Evolutionary conservation across 2,797 vertebrate genomes (phyloP), one percentile per base, ranked within the genome.

Genomic region (Pagetopsis macropterus): DNA sequence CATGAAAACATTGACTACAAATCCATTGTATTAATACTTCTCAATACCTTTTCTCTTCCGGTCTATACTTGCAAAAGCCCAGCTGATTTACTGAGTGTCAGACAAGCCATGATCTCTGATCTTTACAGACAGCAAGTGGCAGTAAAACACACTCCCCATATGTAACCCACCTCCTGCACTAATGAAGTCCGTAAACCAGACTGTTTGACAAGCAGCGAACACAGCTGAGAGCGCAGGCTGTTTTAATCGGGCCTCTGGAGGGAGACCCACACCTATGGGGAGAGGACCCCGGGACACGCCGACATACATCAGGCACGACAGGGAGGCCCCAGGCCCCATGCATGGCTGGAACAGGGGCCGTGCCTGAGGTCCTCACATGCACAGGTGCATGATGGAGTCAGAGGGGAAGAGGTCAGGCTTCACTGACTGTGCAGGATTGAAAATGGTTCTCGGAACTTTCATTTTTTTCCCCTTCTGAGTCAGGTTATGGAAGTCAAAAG

Each of bases 91-190:
- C 82, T 74, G 88, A 85, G 84, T 88, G 90, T 91, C 88, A 82
- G 87, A 91, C 80, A 78, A 90, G 86, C 87, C 78, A 23, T 82
- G 91, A 93, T 92, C 94, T 93, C 85, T 89, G 87, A 83, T 84
- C 91, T 92, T 91, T 89, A 91, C 92, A 87, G 93, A 94, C 93
- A 91, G 93, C 91, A 93, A 91, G 93, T 93, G 93, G 94, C 93
- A 93, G 94, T 94, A 94, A 94, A 95, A 94, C 88, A 93, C 88
- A 79, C 92, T 92, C 81, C 77, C 88, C 87, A 90, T 89, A 91
- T 94, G 92, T 91, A 91, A 86, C 90, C 88, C 88, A 79, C 88
- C 87, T 85, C 86, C 81, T 78, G 54, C 43, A 40, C 87, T 93
- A 93, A 93, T 93, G 92, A 93, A 89, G 84, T 78, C 85, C 88